Percentiles rank a stretch among this genome's conserved stretches.
These are phyloP conservation scores for Pyrrhosoma nymphula DNA, from an alignment of 2,888 invertebrate genomes.

Conservation along the genomic window DNA sequence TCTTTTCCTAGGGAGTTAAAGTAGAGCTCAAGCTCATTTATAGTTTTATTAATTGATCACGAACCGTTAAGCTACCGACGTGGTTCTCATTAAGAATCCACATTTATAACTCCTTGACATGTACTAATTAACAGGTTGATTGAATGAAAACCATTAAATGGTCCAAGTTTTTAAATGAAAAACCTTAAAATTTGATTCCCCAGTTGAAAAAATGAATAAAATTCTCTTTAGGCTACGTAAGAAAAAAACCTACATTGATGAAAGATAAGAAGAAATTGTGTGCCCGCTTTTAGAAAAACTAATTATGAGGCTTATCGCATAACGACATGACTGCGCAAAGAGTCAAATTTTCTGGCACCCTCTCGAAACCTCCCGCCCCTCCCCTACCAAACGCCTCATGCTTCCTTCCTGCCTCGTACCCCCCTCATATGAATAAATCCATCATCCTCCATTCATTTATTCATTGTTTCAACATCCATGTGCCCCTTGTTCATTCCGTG, in stretches of 20 bases:
- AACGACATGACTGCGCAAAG: not conserved
- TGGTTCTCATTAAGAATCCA: not conserved
- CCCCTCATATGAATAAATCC: not conserved
- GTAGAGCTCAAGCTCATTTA: not conserved
- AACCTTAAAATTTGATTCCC: not conserved
- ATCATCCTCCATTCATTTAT: conserved; percentile 37
- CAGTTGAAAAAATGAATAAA: not conserved
- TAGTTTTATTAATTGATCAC: not conserved
- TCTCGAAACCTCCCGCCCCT: too few species aligned
- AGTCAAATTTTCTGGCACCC: not conserved
- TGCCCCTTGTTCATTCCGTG: conserved; percentile 38
- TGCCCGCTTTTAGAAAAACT: not conserved
- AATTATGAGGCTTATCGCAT: not conserved
- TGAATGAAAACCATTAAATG: not conserved
- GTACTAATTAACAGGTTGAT: not conserved
- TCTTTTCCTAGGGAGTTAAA: too few species aligned
- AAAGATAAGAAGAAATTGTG: not conserved
- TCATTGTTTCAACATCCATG: conserved; percentile 25
- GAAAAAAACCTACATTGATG: not conserved
- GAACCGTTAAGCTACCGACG: not conserved
- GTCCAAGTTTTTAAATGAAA: not conserved
- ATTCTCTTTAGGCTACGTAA: not conserved
- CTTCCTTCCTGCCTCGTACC: conserved; percentile 36
- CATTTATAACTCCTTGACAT: conserved; percentile 2
- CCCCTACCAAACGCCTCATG: not conserved